Conservation (phyloP, 2,113 vertebrate species). For the Cavia porcellus region DNA sequence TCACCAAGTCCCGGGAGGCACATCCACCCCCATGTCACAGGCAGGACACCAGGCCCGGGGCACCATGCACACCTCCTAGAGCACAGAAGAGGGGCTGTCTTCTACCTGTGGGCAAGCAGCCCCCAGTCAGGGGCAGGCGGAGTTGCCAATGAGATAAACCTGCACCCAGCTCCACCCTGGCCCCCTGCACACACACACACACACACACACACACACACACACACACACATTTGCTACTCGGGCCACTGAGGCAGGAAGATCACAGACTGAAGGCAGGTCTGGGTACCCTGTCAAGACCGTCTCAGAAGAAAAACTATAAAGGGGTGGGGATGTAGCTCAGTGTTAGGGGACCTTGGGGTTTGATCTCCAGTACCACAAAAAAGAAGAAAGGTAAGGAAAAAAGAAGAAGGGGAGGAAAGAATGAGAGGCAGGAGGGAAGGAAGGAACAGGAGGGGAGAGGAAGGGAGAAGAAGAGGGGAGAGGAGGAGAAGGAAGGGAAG, state of each 20-base stretch:
- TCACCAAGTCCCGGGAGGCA: background rate
- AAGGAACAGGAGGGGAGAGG: too few relatives aligned
- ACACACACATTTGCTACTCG: background rate
- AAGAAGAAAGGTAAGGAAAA: background rate
- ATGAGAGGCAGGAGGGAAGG: background rate
- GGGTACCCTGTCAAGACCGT: background rate
- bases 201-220: background rate
- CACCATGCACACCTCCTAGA: background rate
- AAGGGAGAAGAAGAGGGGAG: background rate
- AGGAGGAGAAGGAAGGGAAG: background rate
- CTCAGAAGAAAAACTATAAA: background rate
- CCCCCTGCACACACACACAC: background rate
- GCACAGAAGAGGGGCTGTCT: background rate
- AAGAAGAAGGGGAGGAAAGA: background rate
- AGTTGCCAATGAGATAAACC: background rate
- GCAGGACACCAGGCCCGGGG: background rate
- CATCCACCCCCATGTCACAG: background rate
- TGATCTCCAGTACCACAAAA: background rate
- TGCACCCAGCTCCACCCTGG: accelerated
- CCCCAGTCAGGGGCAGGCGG: too few relatives aligned
- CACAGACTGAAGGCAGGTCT: background rate
- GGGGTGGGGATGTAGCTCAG: background rate
- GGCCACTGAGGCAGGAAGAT: background rate
- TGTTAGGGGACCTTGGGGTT: background rate
- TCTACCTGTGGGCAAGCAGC: background rate